Evolutionary conservation across 2,888 invertebrate species (phyloP).

Genomic region (Mesoligia furuncula): DNA sequence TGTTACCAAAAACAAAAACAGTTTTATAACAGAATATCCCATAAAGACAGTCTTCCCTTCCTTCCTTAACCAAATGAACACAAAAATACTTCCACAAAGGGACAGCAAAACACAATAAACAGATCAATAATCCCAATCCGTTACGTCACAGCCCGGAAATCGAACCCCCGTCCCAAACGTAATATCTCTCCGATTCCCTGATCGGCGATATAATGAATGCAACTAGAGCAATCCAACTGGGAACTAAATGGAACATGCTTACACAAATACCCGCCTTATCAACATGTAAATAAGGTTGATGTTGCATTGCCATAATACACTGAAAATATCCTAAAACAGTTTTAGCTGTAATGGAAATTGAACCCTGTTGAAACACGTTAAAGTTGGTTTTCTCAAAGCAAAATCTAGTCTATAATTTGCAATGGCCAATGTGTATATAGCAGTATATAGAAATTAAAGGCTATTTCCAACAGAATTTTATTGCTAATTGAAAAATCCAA

Average conservation of each 20-base stretch:
- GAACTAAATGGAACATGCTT: constrained; percentile 5
- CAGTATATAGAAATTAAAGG: constrained; percentile 5
- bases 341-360: constrained; percentile 5
- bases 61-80: constrained; percentile 7
- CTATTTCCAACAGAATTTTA: constrained; percentile 8
- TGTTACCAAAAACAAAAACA: neutral
- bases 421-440: neutral
- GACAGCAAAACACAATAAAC: constrained; percentile 31
- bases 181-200: constrained; percentile 57
- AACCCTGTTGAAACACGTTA: fast-evolving
- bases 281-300: neutral
- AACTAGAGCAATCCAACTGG: constrained; percentile 47
- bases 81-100: constrained; percentile 8
- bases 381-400: constrained; percentile 5
- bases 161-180: constrained; percentile 57
- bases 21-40: neutral
- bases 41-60: neutral
- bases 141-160: constrained; percentile 57
- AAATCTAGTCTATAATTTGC: neutral
- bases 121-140: constrained; percentile 42
- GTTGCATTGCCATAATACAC: neutral
- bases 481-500: constrained; percentile 28
- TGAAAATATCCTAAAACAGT: constrained; percentile 1
- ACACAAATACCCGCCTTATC: constrained; percentile 11
- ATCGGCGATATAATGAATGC: constrained; percentile 53